Percentiles rank a stretch among this genome's conserved stretches.
phyloP scores from a whole-genome alignment of 2,113 vertebrate genomes.

The Petroica traversi region DNA sequence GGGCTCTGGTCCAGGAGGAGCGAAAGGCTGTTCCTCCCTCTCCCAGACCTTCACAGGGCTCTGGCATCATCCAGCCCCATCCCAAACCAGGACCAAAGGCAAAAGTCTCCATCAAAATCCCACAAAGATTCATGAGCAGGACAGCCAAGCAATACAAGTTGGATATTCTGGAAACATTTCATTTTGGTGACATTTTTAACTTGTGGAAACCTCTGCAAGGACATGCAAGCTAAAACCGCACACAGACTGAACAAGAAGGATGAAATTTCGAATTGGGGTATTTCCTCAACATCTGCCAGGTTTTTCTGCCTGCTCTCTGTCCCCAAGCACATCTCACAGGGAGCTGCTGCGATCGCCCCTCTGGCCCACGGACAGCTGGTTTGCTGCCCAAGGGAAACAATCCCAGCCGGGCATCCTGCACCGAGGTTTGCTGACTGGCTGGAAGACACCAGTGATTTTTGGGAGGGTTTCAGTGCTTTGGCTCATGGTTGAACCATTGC shows the following conservation, averaged over 20 bases:
- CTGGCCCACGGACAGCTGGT: fast-evolving
- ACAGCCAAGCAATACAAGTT: neutral
- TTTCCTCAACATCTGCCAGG: neutral
- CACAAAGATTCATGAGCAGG: fast-evolving
- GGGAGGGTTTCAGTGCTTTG: neutral
- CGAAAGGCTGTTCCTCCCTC: neutral
- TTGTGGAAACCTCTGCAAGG: neutral
- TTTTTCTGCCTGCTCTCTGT: neutral
- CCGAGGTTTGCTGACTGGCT: neutral
- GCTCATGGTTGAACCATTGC: neutral
- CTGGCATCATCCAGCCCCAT: neutral
- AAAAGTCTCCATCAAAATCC: neutral
- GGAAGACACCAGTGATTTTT: neutral
- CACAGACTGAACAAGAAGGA: fast-evolving
- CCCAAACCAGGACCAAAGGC: neutral
- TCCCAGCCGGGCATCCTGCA: fast-evolving
- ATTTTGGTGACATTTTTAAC: neutral
- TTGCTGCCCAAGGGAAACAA: neutral
- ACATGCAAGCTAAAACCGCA: neutral
- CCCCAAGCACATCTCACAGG: neutral
- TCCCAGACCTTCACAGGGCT: neutral
- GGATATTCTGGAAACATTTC: neutral
- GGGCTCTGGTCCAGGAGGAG: neutral
- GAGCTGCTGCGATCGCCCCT: fast-evolving
- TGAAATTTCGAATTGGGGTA: neutral